Percentiles rank a stretch among this genome's conserved stretches.
Evolutionary conservation across 2,113 vertebrate species (phyloP).

Genomic region (Panurus biarmicus): DNA sequence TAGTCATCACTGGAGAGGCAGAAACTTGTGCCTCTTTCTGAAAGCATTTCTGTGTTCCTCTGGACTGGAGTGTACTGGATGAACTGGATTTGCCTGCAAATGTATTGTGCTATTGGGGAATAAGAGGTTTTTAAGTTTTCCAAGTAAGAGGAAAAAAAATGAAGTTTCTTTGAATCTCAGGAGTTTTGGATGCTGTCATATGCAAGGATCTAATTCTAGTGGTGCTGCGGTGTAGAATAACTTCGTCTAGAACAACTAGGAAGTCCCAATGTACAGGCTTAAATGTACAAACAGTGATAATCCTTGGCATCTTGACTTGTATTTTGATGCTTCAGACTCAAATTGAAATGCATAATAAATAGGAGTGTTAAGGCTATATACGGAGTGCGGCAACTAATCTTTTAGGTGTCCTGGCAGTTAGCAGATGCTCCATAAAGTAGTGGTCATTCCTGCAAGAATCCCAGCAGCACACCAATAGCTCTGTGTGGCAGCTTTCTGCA

Average conservation of each 20-base stretch:
- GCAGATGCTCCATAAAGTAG: background rate
- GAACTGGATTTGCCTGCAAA: background rate
- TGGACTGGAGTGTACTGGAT: background rate
- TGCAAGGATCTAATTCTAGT: background rate
- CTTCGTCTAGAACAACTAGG: background rate
- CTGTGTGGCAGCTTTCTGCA: background rate
- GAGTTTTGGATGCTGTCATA: background rate
- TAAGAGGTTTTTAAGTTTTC: background rate
- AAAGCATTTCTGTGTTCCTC: background rate
- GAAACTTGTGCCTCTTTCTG: background rate
- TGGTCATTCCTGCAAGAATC: background rate
- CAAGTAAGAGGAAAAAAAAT: background rate
- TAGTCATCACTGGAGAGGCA: background rate
- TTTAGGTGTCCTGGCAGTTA: background rate
- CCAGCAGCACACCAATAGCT: rapidly evolving
- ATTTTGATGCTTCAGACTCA: background rate
- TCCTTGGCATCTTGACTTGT: background rate
- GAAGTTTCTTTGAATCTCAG: background rate
- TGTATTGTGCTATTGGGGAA: background rate
- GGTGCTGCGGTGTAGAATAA: background rate
- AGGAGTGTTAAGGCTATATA: background rate
- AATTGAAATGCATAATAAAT: background rate
- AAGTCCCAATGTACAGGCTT: background rate
- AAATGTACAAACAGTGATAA: background rate
- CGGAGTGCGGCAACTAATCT: background rate